These are phyloP conservation scores for Stegophylla sp. DNA, from an alignment of 2,888 invertebrate species.

Conservation along the genomic window DNA sequence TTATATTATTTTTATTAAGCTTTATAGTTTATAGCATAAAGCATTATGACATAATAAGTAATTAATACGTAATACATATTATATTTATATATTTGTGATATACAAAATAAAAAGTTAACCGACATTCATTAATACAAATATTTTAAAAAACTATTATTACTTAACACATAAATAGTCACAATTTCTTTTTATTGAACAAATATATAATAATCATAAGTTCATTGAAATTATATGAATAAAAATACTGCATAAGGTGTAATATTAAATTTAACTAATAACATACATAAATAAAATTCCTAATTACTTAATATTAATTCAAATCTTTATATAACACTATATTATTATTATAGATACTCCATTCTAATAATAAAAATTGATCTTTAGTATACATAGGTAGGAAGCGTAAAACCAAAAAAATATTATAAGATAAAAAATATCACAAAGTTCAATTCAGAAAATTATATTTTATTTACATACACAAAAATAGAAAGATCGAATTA, in stretches of 20 bases:
- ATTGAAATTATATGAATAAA: not conserved
- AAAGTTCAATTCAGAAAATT: not conserved
- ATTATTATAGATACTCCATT: no score
- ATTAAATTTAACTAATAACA: no score
- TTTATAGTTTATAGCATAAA: no score
- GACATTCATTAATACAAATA: no score
- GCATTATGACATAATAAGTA: no score
- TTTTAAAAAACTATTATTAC: not conserved
- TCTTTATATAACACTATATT: no score
- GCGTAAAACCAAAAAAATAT: constrained; percentile 14
- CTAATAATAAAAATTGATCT: no score
- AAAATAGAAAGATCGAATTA: constrained; percentile 26
- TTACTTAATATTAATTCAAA: no score
- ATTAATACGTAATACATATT: not conserved
- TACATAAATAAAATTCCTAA: no score
- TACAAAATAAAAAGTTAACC: constrained; percentile 4
- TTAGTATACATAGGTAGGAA: no score
- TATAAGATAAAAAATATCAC: constrained; percentile 36
- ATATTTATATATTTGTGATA: not conserved
- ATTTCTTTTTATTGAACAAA: not conserved
- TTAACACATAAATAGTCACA: not conserved
- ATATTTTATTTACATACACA: constrained; percentile 9
- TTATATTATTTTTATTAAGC: no score
- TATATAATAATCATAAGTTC: not conserved
- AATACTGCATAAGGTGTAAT: not conserved